Evolutionary conservation across 2,888 invertebrate species (phyloP), one percentile per base, ranked within the genome.

Genomic region (Drosophila nigricruria): DNA sequence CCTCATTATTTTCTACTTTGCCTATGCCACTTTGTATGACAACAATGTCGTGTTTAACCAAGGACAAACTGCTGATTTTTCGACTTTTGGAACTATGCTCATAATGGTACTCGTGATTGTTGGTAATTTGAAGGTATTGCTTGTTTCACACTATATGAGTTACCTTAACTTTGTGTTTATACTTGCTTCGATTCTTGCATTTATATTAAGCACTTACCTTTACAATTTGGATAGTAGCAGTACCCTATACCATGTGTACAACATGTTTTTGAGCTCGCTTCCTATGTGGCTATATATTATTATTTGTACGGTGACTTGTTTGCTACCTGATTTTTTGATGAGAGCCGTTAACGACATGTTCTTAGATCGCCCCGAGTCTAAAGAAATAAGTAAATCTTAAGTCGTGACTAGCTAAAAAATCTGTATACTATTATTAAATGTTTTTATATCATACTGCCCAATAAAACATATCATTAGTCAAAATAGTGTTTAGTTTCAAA

Each of bases 111-210:
- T 94, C 54, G 93, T 95, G 43, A 69, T 94, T 63, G 92, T 95
- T 1, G 94, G 94, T 42, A 95, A 94, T 84, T 83, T 95, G 12
- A 95, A 95, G 93, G 91, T 95, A 70, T 93, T 94, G 91, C 90
- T 95, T 76, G 94, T 94, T 79, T 93, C 95, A 34, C 94, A 94
- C 50, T 95, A 94, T 90, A 94, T 95, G 89, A 95, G 94, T 12
- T 79, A 91, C 50, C 73, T 93, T 18, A 94, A 94, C 82, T 92
- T 94, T 2, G 82, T 81, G 8, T 93, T 94, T 9, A 87, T 95
- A 3, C 18, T 94, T 30, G 74, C 94, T 18, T 95, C 95, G 0
- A 93, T 95, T 60, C 16, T 94, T 0, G 57, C 91, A 2, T 96
- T 95, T 79, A 84, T 95, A 4, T 53, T 87, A 3, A 93, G 94